Conservation (phyloP, 2,113 vertebrate species). For the Lepus europaeus region DNA sequence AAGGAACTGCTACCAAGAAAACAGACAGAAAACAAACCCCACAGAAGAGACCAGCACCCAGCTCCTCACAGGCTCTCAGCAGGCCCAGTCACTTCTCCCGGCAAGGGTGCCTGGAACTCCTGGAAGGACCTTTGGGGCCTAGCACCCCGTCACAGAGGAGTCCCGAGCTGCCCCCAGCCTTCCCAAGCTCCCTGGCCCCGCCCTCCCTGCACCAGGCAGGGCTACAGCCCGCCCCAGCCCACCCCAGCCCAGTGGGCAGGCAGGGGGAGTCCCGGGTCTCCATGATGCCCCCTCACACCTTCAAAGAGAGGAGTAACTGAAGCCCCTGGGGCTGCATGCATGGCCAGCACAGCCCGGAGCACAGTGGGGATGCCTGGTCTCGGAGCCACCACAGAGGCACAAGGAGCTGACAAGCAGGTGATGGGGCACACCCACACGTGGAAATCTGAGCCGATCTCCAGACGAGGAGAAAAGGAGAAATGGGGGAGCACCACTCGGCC, state of each 20-base stretch:
- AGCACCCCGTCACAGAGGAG: conserved; percentile 63
- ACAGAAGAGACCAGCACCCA: background rate
- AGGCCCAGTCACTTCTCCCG: conserved; percentile 67
- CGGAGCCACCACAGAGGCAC: background rate
- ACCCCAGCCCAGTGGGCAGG: background rate
- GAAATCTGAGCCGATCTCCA: background rate
- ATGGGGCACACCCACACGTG: background rate
- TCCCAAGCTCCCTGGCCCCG: conserved; percentile 19
- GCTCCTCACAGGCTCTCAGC: conserved; percentile 51
- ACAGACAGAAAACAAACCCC: conserved; percentile 64
- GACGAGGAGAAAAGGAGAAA: background rate
- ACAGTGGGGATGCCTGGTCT: background rate
- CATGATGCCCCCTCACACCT: background rate
- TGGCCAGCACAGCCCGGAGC: background rate
- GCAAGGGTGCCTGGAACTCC: conserved; percentile 72
- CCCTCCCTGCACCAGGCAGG: conserved; percentile 9
- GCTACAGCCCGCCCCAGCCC: conserved; percentile 52
- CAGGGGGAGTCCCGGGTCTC: background rate
- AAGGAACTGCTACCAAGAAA: background rate
- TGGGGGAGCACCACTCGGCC: background rate
- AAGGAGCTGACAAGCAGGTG: fast-evolving
- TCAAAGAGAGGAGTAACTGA: background rate
- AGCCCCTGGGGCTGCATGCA: background rate
- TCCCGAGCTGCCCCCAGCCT: conserved; percentile 52
- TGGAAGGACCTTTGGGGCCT: conserved; percentile 50